Evolutionary conservation across 1,140 invertebrate species (phyloP).

Genomic region (Danaus melanippus): DNA sequence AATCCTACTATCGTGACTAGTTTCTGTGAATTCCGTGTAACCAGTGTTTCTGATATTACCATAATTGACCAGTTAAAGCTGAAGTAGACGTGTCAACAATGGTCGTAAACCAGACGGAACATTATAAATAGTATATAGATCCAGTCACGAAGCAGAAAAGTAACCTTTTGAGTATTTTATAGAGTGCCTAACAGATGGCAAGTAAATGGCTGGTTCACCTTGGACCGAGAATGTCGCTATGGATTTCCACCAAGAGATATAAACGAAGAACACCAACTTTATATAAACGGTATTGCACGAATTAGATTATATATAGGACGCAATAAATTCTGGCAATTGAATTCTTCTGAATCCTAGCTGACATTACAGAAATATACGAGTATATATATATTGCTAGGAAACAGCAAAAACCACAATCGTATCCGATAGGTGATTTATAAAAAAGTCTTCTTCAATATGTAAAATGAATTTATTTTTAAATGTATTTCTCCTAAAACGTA

Average conservation of each 20-base stretch:
- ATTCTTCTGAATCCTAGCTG: no score
- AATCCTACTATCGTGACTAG: slow-evolving; percentile 18
- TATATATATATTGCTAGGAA: no score
- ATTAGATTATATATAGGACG: slow-evolving; percentile 1
- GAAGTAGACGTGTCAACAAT: slow-evolving; percentile 28
- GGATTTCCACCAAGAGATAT: slow-evolving; percentile 26
- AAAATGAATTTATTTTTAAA: no score
- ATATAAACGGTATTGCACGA: slow-evolving; percentile 8
- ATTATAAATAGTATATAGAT: slow-evolving; percentile 29
- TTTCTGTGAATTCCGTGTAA: slow-evolving; percentile 17
- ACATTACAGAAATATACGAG: no score
- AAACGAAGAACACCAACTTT: slow-evolving; percentile 15
- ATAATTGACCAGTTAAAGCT: slow-evolving; percentile 23
- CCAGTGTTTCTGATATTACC: slow-evolving; percentile 22
- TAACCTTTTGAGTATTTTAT: slow-evolving; percentile 53
- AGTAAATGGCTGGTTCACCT: slow-evolving; percentile 56
- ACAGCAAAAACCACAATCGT: no score
- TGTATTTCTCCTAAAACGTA: no score
- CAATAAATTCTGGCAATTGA: no score
- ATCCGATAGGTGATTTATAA: no score
- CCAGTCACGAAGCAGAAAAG: slow-evolving; percentile 53
- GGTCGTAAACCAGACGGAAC: slow-evolving; percentile 36
- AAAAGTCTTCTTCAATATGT: no score
- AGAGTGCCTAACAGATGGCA: slow-evolving; percentile 39
- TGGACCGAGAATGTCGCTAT: slow-evolving; percentile 52